These are phyloP conservation scores for Megalurothrips usitatus DNA, from an alignment of 2,888 invertebrate species.

Conservation along the genomic window DNA sequence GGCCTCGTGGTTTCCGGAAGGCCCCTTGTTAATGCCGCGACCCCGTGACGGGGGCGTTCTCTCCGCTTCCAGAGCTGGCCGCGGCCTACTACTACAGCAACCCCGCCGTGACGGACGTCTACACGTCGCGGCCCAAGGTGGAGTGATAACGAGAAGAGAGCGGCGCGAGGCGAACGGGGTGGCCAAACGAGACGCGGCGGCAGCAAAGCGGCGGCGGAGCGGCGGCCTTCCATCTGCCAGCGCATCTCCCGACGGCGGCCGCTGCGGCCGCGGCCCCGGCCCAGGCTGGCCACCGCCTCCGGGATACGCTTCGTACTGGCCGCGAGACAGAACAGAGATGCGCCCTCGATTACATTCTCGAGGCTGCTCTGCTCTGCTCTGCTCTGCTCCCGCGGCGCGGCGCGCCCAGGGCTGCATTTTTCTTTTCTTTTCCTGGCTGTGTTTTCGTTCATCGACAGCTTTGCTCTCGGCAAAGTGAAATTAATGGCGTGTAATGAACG, in stretches of 20 bases:
- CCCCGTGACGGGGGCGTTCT: not conserved
- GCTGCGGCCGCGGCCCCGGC: no score
- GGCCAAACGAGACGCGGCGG: not conserved
- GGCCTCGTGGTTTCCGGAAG: no score
- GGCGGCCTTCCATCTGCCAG: no score
- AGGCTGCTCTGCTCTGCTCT: no score
- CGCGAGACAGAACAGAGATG: not conserved
- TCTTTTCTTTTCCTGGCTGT: not conserved
- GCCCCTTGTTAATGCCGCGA: no score
- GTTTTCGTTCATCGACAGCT: not conserved
- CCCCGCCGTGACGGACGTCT: not conserved
- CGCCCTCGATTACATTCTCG: not conserved
- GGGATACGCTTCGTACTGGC: not conserved
- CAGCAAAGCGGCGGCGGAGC: no score
- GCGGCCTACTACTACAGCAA: slow-evolving; percentile 5
- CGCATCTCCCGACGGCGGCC: no score
- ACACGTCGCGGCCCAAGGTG: not conserved
- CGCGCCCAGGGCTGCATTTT: not conserved
- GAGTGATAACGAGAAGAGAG: not conserved
- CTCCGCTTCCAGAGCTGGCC: not conserved
- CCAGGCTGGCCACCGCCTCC: not conserved
- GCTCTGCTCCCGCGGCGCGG: no score
- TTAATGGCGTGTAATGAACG: not conserved
- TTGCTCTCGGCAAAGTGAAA: not conserved
- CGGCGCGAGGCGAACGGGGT: not conserved